Evolutionary conservation across 2,888 invertebrate genomes (phyloP).

Genomic region (Ecdyonurus torrentis): DNA sequence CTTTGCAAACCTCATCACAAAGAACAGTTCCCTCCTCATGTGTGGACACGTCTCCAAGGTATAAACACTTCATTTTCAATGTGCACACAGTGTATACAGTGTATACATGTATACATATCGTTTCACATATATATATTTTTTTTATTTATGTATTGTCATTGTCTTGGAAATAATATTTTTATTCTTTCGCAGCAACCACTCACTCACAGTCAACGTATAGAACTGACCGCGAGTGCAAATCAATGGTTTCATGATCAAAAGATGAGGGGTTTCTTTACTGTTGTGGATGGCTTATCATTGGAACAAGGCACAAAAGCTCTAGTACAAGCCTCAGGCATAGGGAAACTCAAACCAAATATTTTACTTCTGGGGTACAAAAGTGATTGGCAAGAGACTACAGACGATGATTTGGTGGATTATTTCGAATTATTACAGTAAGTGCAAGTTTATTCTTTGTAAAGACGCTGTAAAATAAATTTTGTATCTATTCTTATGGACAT

Average conservation of each 20-base stretch:
- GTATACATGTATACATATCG: too few relatives aligned
- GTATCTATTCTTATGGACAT: too few relatives aligned
- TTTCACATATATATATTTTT: too few relatives aligned
- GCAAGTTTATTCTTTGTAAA: too few relatives aligned
- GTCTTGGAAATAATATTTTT: neutral
- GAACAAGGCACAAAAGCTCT: constrained; percentile 26
- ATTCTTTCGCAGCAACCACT: constrained; percentile 34
- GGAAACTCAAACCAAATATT: constrained; percentile 37
- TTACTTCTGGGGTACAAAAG: constrained; percentile 37
- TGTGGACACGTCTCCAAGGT: constrained; percentile 77
- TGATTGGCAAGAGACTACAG: constrained; percentile 31
- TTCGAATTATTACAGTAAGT: constrained; percentile 37
- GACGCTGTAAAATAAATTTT: too few relatives aligned
- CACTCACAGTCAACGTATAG: constrained; percentile 43
- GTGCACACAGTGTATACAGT: too few relatives aligned
- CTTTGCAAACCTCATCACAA: constrained; percentile 80
- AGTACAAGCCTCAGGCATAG: constrained; percentile 33
- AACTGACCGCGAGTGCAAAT: constrained; percentile 45
- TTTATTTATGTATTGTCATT: neutral
- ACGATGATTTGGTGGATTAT: constrained; percentile 30
- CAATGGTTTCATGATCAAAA: constrained; percentile 40
- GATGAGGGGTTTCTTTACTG: constrained; percentile 80
- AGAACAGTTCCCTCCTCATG: constrained; percentile 76
- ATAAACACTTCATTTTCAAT: too few relatives aligned
- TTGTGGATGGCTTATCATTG: constrained; percentile 51